Evolutionary conservation across 2,797 vertebrate genomes (phyloP).

Genomic region (Phrynocephalus vlangalii): DNA sequence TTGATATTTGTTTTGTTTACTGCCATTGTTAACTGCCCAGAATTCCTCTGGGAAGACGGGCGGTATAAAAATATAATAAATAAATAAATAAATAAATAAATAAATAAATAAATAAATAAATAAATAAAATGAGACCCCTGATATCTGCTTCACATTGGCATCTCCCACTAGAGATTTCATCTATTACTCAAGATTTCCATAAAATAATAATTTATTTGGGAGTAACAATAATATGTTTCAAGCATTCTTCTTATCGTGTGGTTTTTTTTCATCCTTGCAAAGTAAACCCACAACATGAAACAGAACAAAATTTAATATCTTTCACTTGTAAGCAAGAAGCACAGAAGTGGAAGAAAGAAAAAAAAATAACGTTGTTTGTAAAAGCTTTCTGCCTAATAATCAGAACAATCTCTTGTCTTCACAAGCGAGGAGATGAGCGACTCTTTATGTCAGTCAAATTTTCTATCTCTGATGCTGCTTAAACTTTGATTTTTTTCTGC

Average conservation of each 20-base stretch:
- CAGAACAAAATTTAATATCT: neutral
- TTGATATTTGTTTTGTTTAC: no score
- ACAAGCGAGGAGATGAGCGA: neutral
- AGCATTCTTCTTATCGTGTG: neutral
- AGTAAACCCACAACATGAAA: neutral
- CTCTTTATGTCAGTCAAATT: neutral
- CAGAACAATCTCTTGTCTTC: neutral
- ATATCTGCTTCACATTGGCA: neutral
- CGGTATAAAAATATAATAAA: no score
- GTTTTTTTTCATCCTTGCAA: neutral
- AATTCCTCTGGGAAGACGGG: no score
- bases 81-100: no score
- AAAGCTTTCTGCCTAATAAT: neutral
- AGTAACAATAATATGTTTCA: neutral
- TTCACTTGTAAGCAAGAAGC: neutral
- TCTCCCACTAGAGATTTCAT: conserved; percentile 20
- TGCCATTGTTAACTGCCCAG: no score
- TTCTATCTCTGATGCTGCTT: neutral
- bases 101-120: neutral
- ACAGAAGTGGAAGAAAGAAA: neutral
- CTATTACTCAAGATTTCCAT: neutral
- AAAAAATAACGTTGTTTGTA: neutral
- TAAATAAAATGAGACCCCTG: neutral
- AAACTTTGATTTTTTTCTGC: neutral
- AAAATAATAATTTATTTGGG: neutral